Conservation (phyloP, 2,888 invertebrate genomes). For the Auanema sp. region DNA sequence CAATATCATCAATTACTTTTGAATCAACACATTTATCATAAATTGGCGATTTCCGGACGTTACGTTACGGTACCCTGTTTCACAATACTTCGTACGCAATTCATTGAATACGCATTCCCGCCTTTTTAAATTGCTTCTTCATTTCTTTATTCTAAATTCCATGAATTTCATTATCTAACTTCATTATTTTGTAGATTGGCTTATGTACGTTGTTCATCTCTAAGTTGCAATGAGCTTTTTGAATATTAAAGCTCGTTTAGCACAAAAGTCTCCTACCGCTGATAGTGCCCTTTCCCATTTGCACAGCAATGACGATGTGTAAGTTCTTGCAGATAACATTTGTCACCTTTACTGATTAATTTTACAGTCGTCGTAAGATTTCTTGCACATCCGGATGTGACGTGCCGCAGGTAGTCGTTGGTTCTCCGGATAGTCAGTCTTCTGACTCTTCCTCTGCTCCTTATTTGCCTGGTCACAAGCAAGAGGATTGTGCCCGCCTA, state of each 20-base stretch:
- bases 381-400: background rate
- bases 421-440: background rate
- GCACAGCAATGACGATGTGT: too few species aligned
- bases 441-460: background rate
- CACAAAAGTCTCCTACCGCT: conserved; percentile 1
- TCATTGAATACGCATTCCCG: too few species aligned
- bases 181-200: too few species aligned
- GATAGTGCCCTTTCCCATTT: background rate
- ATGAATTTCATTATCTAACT: too few species aligned
- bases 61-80: background rate
- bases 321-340: background rate
- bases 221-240: conserved; percentile 5
- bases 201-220: too few species aligned
- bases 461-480: background rate
- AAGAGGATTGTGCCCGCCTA: background rate
- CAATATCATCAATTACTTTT: background rate
- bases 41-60: background rate
- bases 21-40: background rate
- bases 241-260: background rate
- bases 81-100: conserved; percentile 4
- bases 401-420: background rate
- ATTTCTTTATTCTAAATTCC: too few species aligned
- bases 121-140: too few species aligned
- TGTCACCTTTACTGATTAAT: background rate
- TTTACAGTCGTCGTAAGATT: background rate